phyloP scores from a whole-genome alignment of 2,113 vertebrate genomes.

The Polypterus bichir region DNA sequence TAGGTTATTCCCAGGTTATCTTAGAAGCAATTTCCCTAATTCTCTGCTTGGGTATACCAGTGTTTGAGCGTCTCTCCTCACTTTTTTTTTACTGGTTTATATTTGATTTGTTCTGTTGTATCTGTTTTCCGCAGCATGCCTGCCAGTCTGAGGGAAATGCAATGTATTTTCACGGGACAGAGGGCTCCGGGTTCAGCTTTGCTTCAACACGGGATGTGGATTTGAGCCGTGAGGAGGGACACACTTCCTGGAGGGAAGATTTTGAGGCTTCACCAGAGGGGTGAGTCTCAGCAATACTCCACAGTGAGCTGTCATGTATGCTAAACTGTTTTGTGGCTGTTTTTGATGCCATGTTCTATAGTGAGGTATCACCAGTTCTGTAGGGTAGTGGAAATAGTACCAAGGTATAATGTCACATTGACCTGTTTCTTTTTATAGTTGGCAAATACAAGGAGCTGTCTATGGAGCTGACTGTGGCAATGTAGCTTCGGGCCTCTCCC shows the following conservation, averaged over 20 bases:
- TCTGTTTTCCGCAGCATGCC: conserved; percentile 66
- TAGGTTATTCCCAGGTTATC: too few species aligned
- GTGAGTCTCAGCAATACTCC: conserved; percentile 43
- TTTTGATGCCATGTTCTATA: neutral
- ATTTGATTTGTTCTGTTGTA: too few species aligned
- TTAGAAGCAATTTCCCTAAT: too few species aligned
- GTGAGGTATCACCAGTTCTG: neutral
- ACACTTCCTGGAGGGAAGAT: conserved; percentile 90
- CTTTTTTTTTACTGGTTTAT: too few species aligned
- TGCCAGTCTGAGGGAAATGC: conserved; percentile 93
- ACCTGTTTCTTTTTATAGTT: conserved; percentile 43
- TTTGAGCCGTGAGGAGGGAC: conserved; percentile 76
- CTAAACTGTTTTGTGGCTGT: neutral
- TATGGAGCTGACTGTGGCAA: conserved; percentile 78
- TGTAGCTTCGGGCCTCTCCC: conserved; percentile 73
- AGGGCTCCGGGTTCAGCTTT: conserved; percentile 75
- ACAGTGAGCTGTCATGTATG: neutral
- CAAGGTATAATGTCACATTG: too few species aligned
- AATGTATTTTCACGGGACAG: conserved; percentile 91
- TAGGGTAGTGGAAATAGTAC: neutral
- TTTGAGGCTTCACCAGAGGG: conserved; percentile 83
- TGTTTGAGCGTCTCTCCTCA: too few species aligned
- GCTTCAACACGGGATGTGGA: conserved; percentile 82
- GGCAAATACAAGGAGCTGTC: conserved; percentile 76
- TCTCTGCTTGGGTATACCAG: too few species aligned